Percentiles rank a stretch among this genome's conserved stretches.
phyloP scores from a whole-genome alignment of 2,797 vertebrate genomes.

The Pipistrellus pipistrellus region DNA sequence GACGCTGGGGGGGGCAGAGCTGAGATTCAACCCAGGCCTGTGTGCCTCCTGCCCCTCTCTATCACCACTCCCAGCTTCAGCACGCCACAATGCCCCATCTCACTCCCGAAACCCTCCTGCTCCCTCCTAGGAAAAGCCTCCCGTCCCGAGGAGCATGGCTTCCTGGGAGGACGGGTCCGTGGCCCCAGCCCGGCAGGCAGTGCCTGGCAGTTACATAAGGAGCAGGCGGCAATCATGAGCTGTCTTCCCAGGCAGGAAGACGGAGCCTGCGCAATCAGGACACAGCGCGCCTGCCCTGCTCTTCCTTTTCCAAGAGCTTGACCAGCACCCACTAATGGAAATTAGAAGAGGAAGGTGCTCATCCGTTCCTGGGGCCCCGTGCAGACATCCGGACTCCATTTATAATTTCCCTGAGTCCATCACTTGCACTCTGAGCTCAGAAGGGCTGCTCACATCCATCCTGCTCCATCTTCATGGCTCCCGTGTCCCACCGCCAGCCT shows the following conservation, averaged over 20 bases:
- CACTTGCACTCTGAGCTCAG: neutral
- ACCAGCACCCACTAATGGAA: neutral
- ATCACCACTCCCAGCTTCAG: neutral
- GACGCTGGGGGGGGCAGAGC: neutral
- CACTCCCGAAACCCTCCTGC: neutral
- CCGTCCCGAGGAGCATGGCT: neutral
- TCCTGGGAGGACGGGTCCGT: neutral
- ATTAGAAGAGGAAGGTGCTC: neutral
- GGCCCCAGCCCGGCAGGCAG: neutral
- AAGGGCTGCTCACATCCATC: neutral
- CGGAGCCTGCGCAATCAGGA: neutral
- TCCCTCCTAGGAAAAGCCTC: neutral
- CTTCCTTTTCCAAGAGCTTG: slow-evolving; percentile 11
- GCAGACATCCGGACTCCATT: neutral
- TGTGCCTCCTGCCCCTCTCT: neutral
- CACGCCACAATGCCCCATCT: neutral
- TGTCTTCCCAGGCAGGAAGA: neutral
- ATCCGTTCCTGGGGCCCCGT: neutral
- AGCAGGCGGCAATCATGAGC: neutral
- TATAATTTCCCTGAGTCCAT: neutral
- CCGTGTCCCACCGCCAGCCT: fast-evolving
- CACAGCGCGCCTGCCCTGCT: neutral
- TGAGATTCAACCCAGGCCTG: neutral
- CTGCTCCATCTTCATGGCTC: neutral
- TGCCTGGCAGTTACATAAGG: neutral